Base-by-base conservation (phyloP, 2,113 vertebrate species). In the Hystrix cristata region DNA sequence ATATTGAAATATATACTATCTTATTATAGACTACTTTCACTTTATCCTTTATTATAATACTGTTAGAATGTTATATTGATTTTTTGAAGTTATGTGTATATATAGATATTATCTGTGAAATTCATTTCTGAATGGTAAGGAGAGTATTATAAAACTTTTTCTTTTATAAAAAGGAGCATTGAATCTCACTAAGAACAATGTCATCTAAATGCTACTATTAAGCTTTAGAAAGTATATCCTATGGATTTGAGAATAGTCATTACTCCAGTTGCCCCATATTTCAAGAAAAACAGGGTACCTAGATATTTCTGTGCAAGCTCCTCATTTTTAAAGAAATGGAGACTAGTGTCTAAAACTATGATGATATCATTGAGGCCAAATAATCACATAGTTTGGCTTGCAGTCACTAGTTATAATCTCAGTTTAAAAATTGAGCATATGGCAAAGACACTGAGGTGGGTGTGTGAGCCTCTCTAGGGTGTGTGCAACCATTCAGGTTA, bases 71-170 rank as follows among this genome's bases (percentile, higher is more conserved):
- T 85, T 85, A 84, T 78, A 92, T 85, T 84, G 96, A 94, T 94
- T 94, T 95, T 93, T 87, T 57, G 19, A 92, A 91, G 69, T 79
- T 96, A 71, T 76, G 25, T 87, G 25, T 88, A 62, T 78, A 89
- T 83, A 46, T 46, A 92, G 90, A 97, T 95, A 69, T 93, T 95
- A 96, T 82, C 95, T 95, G 96, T 92, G 94, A 94, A 92, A 97
- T 95, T 87, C 76, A 82, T 90, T 97, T 95, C 92, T 62, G 25
- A 89, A 51, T 27, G 48, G 87, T 90, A 90, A 91, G 83, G 38
- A 95, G 57, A 27, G 29, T 71, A 46, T 92, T 95, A 76, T 48
- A 65, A 96, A 23, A 5, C 13, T 59, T 80, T 92, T 95, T 84
- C 76, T 87, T 84, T 81, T 31, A 59, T 84, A 46, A 64, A 79